These are phyloP conservation scores for Nerophis ophidion DNA, from an alignment of 2,113 vertebrate genomes.

Conservation along the genomic window DNA sequence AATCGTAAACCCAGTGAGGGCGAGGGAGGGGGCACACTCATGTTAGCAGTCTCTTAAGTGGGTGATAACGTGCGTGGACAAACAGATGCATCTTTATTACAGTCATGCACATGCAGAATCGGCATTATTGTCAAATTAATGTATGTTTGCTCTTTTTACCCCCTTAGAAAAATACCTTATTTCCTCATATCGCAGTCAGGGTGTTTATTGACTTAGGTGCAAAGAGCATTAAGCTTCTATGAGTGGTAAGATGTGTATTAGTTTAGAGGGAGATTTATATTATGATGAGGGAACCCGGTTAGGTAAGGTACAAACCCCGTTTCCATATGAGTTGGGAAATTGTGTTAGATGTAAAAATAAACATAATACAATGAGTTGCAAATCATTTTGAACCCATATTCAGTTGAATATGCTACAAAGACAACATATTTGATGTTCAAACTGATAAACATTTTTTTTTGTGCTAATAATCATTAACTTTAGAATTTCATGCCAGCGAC, in stretches of 20 bases:
- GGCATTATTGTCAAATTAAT: neutral
- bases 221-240: neutral
- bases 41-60: conserved; percentile 23
- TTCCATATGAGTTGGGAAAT: too few relatives aligned
- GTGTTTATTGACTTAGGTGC: neutral
- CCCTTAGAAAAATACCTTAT: neutral
- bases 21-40: conserved; percentile 63
- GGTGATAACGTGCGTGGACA: conserved; percentile 12
- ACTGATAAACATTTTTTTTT: too few relatives aligned
- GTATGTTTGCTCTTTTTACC: neutral
- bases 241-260: neutral
- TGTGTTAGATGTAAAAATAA: too few relatives aligned
- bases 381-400: too few relatives aligned
- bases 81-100: conserved; percentile 1
- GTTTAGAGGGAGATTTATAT: too few relatives aligned
- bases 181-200: neutral
- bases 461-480: too few relatives aligned
- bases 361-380: too few relatives aligned
- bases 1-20: conserved; percentile 90
- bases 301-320: too few relatives aligned
- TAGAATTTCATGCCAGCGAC: too few relatives aligned
- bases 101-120: conserved; percentile 8
- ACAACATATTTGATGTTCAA: too few relatives aligned
- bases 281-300: too few relatives aligned
- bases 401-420: too few relatives aligned